A percentile compares a stretch with the other conserved stretches of the same genome.
These are phyloP conservation scores for Manis crassicaudata DNA, from an alignment of 2,797 vertebrate genomes.

Conservation along the genomic window DNA sequence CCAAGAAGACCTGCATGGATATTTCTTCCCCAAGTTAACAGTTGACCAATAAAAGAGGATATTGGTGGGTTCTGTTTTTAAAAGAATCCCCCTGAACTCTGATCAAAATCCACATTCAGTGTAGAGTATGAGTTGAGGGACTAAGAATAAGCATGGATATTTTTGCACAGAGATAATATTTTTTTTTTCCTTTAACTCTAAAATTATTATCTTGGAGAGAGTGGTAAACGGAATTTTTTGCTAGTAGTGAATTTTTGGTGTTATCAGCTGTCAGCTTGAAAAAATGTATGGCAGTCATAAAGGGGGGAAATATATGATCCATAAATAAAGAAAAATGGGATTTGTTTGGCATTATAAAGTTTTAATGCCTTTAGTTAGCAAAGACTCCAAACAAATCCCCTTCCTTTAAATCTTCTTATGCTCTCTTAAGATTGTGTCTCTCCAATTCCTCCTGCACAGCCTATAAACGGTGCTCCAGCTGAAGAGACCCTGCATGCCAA, in stretches of 20 bases:
- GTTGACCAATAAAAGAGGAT: constrained; percentile 59
- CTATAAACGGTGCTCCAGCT: background rate
- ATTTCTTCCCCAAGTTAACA: constrained; percentile 73
- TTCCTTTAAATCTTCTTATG: constrained; percentile 48
- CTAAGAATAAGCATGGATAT: constrained; percentile 63
- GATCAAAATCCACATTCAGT: constrained; percentile 35
- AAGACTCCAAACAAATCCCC: constrained; percentile 71
- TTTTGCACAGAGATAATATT: constrained; percentile 53
- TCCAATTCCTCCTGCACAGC: background rate
- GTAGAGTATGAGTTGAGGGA: background rate
- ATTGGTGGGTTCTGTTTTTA: background rate
- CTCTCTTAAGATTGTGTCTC: background rate
- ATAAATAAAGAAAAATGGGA: constrained; percentile 83
- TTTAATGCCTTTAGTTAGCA: constrained; percentile 77
- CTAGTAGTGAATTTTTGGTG: constrained; percentile 71
- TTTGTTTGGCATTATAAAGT: constrained; percentile 80
- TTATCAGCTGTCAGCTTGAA: constrained; percentile 80
- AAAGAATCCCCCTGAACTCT: constrained; percentile 31
- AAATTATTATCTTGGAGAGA: constrained; percentile 59
- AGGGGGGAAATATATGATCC: constrained; percentile 77
- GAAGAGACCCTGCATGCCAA: background rate
- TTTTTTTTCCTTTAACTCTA: constrained; percentile 56
- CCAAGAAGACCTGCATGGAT: constrained; percentile 86
- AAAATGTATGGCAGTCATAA: constrained; percentile 82
- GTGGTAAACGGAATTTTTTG: constrained; percentile 70